Base-by-base conservation (phyloP, 2,797 vertebrate species). In the Mormyrus proboscirostris region DNA sequence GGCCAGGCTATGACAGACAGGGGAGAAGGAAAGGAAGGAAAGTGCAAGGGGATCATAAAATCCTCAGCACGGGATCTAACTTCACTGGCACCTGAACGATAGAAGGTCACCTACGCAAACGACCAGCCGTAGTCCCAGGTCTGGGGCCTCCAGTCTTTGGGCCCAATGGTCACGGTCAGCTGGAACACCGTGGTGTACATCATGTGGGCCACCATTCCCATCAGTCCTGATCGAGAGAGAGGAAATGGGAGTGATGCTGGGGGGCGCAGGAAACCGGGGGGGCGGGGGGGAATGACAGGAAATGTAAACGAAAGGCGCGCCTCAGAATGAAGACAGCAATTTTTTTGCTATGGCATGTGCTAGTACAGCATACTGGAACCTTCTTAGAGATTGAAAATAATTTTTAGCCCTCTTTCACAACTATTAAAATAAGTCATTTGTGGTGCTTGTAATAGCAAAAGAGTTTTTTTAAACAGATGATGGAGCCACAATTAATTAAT, bases 161-260 rank as follows among this genome's bases (percentile, higher is more conserved):
- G 96, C 9, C 96, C 96, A n/a, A 96, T 94, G 12, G 96, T 96
- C 51, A 96, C 95, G 0, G 96, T 96, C 94, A 97, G 95, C 92
- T 97, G 96, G 93, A 97, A 97, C 3, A 97, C 96, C 0, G 96
- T 97, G 87, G 96, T 97, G 93, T 92, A 96, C 96, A 97, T 97
- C 96, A 97, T 97, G 65, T 97, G 96, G 88, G 96, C 96, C 89
- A 96, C 95, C 96, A 97, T 97, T 90, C 96, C 96, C 86, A 97
- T 93, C 88, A 97, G 94, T 89, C 96, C 96, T 97, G 41, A 47
- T 33, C 3, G 16, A 53, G 51, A 33, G 29, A 76, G 14, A 51
- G 47, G 57, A 82, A 14, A 79, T 4, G n/a, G 53, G 10, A 87
- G n/a, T 0, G 6, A 53, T 22, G 7, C 38, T n/a, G 19, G 79